These are phyloP conservation scores for cattle (Bos taurus) DNA, from an alignment of 2,113 vertebrate genomes.

Conservation along the genomic window DNA sequence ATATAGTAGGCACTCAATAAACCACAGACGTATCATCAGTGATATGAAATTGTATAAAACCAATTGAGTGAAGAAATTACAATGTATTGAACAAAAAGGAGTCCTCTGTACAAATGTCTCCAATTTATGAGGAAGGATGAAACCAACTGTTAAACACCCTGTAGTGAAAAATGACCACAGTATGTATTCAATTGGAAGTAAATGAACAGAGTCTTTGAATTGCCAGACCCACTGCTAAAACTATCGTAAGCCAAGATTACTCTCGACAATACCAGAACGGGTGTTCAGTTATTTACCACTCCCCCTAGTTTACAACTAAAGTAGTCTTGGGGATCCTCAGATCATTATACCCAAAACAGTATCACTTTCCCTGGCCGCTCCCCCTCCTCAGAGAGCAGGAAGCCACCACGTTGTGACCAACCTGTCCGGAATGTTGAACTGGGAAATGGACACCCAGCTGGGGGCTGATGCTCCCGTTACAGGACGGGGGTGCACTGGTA, in stretches of 20 bases:
- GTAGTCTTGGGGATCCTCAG: neutral
- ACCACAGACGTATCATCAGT: neutral
- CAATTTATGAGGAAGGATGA: neutral
- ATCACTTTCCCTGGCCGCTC: neutral
- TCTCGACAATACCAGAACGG: neutral
- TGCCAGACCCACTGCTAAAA: neutral
- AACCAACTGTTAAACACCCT: neutral
- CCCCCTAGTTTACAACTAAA: neutral
- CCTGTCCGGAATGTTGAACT: neutral
- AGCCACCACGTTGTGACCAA: neutral
- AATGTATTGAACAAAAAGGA: neutral
- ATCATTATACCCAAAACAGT: neutral
- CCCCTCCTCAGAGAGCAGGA: neutral
- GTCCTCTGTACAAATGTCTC: neutral
- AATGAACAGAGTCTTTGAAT: neutral
- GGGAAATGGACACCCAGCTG: neutral
- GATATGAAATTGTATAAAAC: neutral
- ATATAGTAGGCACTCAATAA: neutral
- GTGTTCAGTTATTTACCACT: neutral
- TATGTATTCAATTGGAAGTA: neutral
- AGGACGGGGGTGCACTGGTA: accelerated
- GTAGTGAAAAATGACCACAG: constrained; percentile 29
- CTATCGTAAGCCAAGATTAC: neutral
- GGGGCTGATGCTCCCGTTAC: neutral
- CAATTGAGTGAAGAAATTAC: neutral